Conservation (phyloP, 2,797 vertebrate genomes). For the Melanogrammus aeglefinus region DNA sequence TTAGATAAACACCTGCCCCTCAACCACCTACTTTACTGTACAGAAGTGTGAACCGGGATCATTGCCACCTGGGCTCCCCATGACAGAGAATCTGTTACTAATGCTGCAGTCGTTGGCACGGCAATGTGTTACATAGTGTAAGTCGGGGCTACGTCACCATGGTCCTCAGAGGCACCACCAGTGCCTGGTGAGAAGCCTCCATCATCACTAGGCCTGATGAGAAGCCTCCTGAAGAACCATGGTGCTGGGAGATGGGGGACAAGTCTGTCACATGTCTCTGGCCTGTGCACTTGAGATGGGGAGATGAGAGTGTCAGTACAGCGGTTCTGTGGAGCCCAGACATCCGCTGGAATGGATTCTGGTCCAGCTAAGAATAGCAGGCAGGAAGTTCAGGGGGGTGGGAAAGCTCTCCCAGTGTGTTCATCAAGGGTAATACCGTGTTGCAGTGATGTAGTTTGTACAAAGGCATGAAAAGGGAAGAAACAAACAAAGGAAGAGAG, state of each 20-base stretch:
- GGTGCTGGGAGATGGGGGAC: constrained; percentile 6
- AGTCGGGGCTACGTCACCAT: too few species aligned
- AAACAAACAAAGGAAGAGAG: not conserved
- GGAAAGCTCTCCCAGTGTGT: not conserved
- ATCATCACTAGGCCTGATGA: not conserved
- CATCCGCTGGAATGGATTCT: not conserved
- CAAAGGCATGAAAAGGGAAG: not conserved
- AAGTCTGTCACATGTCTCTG: not conserved
- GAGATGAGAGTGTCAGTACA: constrained; percentile 7
- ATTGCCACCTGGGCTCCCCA: not conserved
- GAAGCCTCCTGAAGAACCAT: not conserved
- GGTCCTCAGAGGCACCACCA: too few species aligned
- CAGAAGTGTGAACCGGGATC: not conserved
- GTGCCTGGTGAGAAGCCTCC: not conserved
- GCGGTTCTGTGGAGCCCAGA: constrained; percentile 6
- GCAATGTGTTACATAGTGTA: too few species aligned
- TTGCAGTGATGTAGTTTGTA: not conserved
- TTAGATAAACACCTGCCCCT: too few species aligned
- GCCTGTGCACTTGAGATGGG: not conserved
- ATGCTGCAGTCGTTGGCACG: too few species aligned
- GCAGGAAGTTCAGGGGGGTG: not conserved
- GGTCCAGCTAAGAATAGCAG: not conserved
- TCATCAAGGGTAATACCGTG: not conserved
- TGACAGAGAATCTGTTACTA: too few species aligned
- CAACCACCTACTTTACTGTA: too few species aligned